Conservation (phyloP, 2,797 vertebrate genomes). For the Sylvia borin region DNA sequence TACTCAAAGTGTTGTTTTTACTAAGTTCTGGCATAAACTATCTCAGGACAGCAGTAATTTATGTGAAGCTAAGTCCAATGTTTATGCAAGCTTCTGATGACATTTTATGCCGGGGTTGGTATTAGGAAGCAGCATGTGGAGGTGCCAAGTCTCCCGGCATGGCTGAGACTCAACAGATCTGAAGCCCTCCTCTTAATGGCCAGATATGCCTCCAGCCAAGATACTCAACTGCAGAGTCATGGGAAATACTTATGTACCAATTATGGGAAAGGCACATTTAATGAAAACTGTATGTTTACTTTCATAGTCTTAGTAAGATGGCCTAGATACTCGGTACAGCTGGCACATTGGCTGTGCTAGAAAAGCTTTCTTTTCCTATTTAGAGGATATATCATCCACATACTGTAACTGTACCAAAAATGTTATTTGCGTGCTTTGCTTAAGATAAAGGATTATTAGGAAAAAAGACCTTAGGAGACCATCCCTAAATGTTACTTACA, state of each 20-base stretch:
- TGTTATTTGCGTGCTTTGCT: background rate
- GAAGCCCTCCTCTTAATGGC: conserved; percentile 76
- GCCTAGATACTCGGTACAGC: conserved; percentile 67
- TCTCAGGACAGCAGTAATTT: conserved; percentile 81
- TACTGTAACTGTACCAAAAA: conserved; percentile 43
- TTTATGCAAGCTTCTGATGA: conserved; percentile 85
- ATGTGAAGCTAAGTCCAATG: conserved; percentile 83
- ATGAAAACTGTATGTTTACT: conserved; percentile 78
- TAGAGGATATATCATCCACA: conserved; percentile 56
- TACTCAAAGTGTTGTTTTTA: conserved; percentile 79
- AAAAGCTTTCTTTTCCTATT: conserved; percentile 33
- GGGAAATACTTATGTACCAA: conserved; percentile 79
- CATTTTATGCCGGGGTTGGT: conserved; percentile 80
- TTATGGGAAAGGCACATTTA: conserved; percentile 78
- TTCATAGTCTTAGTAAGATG: conserved; percentile 70
- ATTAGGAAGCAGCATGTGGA: conserved; percentile 79
- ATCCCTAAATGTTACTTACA: background rate
- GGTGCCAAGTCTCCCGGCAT: conserved; percentile 78
- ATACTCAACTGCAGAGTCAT: conserved; percentile 79
- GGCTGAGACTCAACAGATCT: conserved; percentile 77
- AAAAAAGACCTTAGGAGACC: background rate
- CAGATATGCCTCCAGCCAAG: conserved; percentile 78
- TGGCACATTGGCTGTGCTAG: conserved; percentile 57
- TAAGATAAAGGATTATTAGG: conserved; percentile 17
- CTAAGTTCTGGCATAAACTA: conserved; percentile 79